Base-by-base conservation (phyloP, 2,888 invertebrate species). In the Salticus scenicus region DNA sequence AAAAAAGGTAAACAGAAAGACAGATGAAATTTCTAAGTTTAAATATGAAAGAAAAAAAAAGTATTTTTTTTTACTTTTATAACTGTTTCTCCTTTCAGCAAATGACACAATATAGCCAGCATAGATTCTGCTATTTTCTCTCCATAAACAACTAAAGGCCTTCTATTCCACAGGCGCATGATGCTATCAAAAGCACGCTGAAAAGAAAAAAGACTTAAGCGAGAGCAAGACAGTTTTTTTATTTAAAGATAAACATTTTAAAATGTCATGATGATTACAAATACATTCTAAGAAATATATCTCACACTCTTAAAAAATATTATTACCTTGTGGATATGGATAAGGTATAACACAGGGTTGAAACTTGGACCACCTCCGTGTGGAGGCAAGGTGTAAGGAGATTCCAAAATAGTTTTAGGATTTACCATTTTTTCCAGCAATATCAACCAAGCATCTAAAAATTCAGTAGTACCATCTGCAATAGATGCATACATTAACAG, bases 371-470 rank as follows among this genome's bases (percentile, higher is more conserved):
- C 90, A 90, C 82, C 80, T 87, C 67, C 73, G 88, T 85, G 63
- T 24, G 92, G 91, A 2, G 94, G 93, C 87, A 95, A 93, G 0
- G 94, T 93, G 90, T 96, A 95, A 0, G 95, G 95, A 0, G 95
- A 95, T 88, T 96, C 96, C 0, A 96, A 91, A 73, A 96, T 94
- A 0, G 94, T 94, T 90, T 95, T 95, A 0, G 96, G 95, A 91
- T 96, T 96, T 0, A 95, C 95, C 94, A 96, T 94, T 91, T 96
- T 95, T 90, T 96, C 96, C 12, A 96, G 92, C 0, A 96, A 92
- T 91, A 95, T 94, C 4, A 96, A 91, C 96, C 96, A 96, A 0
- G 95, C 94, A 90, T 96, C 96, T 17, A 96, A 91, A 89, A 96
- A 96, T 91, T 96, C 96, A 0, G 95, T 94, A 0, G 95, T 94